Evolutionary conservation across 2,113 vertebrate genomes (phyloP), one percentile per base, ranked within the genome.

Genomic region (Oncorhynchus keta): DNA sequence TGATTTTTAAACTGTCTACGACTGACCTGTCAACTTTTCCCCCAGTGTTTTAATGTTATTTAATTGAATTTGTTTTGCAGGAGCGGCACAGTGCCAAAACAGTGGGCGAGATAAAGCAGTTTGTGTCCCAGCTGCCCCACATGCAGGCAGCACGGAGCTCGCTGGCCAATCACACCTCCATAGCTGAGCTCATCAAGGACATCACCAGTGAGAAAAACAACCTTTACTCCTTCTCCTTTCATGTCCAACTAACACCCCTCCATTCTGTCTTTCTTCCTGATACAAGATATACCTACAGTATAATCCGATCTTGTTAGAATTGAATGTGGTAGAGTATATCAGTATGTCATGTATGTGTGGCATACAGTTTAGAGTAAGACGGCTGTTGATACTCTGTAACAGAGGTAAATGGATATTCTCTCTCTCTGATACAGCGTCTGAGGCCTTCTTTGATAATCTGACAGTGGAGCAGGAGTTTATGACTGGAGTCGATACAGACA

Each of bases 381-480:
- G 2, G 7, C 59, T 22, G n/a, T 22, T 9, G 18, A 11, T 62
- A 9, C 59, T 22, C 12, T 45, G 18, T 16, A 3, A 59, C 20
- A 20, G 3, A 22, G 28, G 35, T 39, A 74, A 22, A 65, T 45
- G 51, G 11, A 48, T 45, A 9, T 75, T 66, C 76, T 4, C 85
- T 82, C 59, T 82, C 68, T 83, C 68, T 62, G n/a, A 86, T 94
- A 80, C 85, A 99, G 98, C 96, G n/a, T 99, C 98, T 1, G 98
- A 99, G 91, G 94, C 95, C 69, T 99, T 99, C 91, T 99, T 99
- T 83, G 98, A 99, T 85, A 99, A 96, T 79, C 90, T 99, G 76
- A 99, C 98, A 16, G 97, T 99, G 90, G 97, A 99, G 80, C 98
- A 99, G 85, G 98, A 99, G 89, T 99, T 99, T 77, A 99, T 99